Evolutionary conservation across 1,140 invertebrate species (phyloP).

Genomic region (Drosophila tropicalis): DNA sequence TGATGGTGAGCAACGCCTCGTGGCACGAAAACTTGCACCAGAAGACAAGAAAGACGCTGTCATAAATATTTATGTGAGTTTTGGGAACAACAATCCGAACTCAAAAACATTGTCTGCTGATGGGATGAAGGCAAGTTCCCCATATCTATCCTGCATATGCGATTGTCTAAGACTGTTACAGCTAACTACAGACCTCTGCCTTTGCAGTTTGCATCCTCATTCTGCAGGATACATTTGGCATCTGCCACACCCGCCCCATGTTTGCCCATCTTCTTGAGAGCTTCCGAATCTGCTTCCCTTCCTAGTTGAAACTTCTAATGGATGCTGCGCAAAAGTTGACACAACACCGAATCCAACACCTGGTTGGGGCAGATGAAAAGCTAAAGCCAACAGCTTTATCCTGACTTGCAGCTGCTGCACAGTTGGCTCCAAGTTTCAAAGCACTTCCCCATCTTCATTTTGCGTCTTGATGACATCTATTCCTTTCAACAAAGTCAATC

Average conservation of each 20-base stretch:
- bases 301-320: constrained; percentile 46
- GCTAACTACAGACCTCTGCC: constrained; percentile 17
- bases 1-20: constrained; percentile 59
- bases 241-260: constrained; percentile 64
- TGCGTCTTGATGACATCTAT: constrained; percentile 41
- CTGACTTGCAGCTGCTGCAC: constrained; percentile 64
- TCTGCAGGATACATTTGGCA: constrained; percentile 78
- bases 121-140: constrained; percentile 14
- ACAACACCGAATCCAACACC: constrained; percentile 55
- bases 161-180: constrained; percentile 69
- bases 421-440: constrained; percentile 1
- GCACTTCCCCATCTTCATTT: constrained; percentile 14
- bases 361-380: constrained; percentile 21
- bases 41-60: constrained; percentile 73
- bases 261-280: constrained; percentile 67
- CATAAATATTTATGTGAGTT: constrained; percentile 83
- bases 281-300: constrained; percentile 22
- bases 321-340: constrained; percentile 78
- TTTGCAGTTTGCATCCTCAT: constrained; percentile 37
- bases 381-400: constrained; percentile 69
- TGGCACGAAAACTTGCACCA: constrained; percentile 56
- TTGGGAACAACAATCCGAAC: constrained; percentile 74
- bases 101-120: constrained; percentile 41
- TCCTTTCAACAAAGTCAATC: neutral
- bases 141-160: constrained; percentile 61